A percentile compares a stretch with the other conserved stretches of the same genome.
phyloP scores from a whole-genome alignment of 2,888 invertebrate genomes.

The Cylindroiulus punctatus region DNA sequence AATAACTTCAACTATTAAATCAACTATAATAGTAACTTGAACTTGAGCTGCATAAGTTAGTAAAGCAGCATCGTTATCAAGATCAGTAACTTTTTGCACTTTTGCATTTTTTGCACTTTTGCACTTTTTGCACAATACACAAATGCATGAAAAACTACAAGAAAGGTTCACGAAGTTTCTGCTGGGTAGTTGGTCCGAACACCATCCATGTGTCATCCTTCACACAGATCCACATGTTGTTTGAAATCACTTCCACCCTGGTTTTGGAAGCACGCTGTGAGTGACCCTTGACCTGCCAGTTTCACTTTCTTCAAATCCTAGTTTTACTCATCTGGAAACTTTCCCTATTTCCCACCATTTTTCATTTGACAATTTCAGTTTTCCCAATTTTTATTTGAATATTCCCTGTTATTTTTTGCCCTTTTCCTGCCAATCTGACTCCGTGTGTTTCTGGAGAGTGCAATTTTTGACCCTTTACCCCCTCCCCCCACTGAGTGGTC shows the following conservation, averaged over 20 bases:
- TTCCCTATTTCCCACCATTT: no score
- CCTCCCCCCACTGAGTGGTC: neutral
- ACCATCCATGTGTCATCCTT: neutral
- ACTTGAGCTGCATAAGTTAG: no score
- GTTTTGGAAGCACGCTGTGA: slow-evolving; percentile 29
- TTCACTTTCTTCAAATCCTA: neutral
- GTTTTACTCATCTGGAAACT: neutral
- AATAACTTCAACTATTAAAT: no score
- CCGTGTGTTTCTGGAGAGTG: neutral
- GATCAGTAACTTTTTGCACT: no score
- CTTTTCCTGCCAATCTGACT: neutral
- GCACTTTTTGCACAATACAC: no score
- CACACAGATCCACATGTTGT: slow-evolving; percentile 2
- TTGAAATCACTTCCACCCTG: neutral
- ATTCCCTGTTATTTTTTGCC: neutral
- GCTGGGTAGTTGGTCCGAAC: neutral
- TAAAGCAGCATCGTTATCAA: no score
- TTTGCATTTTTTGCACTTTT: no score
- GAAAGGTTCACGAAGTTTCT: neutral
- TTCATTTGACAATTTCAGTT: neutral
- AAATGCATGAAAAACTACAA: neutral
- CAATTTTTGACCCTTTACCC: neutral
- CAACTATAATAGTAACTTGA: no score
- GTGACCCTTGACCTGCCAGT: neutral
- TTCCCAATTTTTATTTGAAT: neutral